Conservation (phyloP, 37 sponge, comb jelly and placozoan genomes). For the Crambe crambe region DNA sequence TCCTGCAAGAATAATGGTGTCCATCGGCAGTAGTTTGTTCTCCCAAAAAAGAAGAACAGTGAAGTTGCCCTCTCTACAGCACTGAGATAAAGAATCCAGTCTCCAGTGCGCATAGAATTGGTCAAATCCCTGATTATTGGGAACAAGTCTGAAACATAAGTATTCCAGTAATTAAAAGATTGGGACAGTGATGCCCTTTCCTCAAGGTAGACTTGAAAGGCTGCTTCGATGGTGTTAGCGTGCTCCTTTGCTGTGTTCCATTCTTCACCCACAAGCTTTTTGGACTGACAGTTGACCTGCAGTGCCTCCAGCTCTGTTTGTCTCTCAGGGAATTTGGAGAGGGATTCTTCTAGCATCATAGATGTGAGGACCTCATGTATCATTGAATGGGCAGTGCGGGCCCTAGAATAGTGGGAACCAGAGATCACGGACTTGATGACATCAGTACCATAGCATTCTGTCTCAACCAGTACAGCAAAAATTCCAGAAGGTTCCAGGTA, state of each 20-base stretch:
- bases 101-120: too few species aligned
- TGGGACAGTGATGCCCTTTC: too few species aligned
- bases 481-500: slow-evolving; percentile 2
- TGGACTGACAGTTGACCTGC: slow-evolving; percentile 2
- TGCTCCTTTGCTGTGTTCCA: neutral
- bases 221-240: slow-evolving; percentile 2
- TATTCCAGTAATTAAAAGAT: neutral
- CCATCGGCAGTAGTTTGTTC: slow-evolving; percentile 2
- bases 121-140: too few species aligned
- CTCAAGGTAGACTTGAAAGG: neutral
- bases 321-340: slow-evolving; percentile 2
- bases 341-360: neutral
- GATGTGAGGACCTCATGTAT: slow-evolving; percentile 2
- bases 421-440: neutral
- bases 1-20: neutral
- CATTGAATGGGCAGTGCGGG: neutral
- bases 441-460: neutral
- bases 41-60: slow-evolving; percentile 1
- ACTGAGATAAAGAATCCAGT: too few species aligned
- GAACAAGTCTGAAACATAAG: slow-evolving; percentile 1
- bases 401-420: slow-evolving; percentile 2
- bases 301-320: neutral
- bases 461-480: slow-evolving; percentile 2
- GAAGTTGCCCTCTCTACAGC: too few species aligned
- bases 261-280: neutral